Evolutionary conservation across 1,140 invertebrate species (phyloP).

Genomic region (Amyelois transitella): DNA sequence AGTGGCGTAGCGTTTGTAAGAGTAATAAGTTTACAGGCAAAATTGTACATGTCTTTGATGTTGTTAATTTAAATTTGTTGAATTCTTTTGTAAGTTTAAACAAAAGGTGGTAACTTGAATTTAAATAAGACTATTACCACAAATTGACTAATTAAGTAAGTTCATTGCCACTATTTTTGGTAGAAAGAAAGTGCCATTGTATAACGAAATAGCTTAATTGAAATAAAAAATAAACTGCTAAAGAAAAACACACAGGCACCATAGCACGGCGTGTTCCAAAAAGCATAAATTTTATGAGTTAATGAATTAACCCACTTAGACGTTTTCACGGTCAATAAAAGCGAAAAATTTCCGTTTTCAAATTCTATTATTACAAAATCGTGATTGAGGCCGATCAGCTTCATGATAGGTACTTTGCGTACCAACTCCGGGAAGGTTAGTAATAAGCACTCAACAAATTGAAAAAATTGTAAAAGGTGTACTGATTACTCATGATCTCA

Average conservation of each 20-base stretch:
- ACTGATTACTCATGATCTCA: too few relatives aligned
- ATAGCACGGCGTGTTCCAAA: constrained; percentile 8
- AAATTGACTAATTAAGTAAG: too few relatives aligned
- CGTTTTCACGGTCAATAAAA: constrained; percentile 38
- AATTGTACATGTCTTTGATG: constrained; percentile 21
- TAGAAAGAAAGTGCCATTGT: neutral
- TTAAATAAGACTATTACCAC: too few relatives aligned
- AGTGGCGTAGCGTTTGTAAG: constrained; percentile 58
- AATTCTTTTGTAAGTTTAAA: neutral
- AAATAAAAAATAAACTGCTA: neutral
- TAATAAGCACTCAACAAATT: too few relatives aligned
- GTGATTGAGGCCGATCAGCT: constrained; percentile 22
- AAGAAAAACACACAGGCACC: constrained; percentile 3
- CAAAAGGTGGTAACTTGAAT: too few relatives aligned
- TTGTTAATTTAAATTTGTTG: constrained; percentile 3
- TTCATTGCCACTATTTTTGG: too few relatives aligned
- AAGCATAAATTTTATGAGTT: constrained; percentile 6
- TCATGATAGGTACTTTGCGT: neutral
- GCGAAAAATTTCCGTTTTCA: constrained; percentile 33
- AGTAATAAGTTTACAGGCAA: constrained; percentile 38
- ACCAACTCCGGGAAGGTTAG: too few relatives aligned
- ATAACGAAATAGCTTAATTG: neutral
- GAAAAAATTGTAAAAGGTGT: too few relatives aligned
- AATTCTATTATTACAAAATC: constrained; percentile 38
- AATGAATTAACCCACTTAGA: constrained; percentile 25